These are phyloP conservation scores for Cantharis rustica DNA, from an alignment of 2,888 invertebrate genomes.

Conservation along the genomic window DNA sequence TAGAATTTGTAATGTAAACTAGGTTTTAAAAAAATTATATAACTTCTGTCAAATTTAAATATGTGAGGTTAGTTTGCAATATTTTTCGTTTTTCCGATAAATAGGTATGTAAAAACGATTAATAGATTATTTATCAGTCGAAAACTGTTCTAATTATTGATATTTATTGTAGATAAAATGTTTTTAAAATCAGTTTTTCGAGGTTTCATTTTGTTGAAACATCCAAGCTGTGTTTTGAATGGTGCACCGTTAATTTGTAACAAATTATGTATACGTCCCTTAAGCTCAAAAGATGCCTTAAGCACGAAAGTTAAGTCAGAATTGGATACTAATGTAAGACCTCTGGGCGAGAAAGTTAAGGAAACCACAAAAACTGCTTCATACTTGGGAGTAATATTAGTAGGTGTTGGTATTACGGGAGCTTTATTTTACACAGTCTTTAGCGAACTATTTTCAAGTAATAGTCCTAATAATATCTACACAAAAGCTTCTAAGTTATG, in stretches of 20 bases:
- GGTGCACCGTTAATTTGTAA: constrained; percentile 13
- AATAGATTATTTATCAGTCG: too few relatives aligned
- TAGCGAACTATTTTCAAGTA: constrained; percentile 84
- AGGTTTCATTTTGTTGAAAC: constrained; percentile 24
- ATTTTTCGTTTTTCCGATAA: neutral
- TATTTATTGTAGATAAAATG: constrained; percentile 12
- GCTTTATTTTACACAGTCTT: constrained; percentile 84
- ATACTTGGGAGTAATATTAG: constrained; percentile 80
- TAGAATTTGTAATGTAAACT: neutral
- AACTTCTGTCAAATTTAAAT: neutral
- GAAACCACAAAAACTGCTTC: constrained; percentile 89
- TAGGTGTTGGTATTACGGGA: constrained; percentile 81
- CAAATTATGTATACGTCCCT: constrained; percentile 14
- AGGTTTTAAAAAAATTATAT: neutral
- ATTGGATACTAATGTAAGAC: constrained; percentile 62
- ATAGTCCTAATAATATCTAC: constrained; percentile 86
- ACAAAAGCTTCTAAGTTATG: constrained; percentile 77
- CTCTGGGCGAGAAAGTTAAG: constrained; percentile 78
- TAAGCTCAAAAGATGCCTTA: constrained; percentile 26
- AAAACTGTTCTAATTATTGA: neutral
- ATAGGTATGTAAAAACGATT: neutral
- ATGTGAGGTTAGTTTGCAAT: neutral
- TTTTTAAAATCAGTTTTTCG: constrained; percentile 32
- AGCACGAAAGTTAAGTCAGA: constrained; percentile 37
- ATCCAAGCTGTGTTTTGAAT: constrained; percentile 20